These are phyloP conservation scores for Xestia ashworthii DNA, from an alignment of 2,888 invertebrate species.

Conservation along the genomic window DNA sequence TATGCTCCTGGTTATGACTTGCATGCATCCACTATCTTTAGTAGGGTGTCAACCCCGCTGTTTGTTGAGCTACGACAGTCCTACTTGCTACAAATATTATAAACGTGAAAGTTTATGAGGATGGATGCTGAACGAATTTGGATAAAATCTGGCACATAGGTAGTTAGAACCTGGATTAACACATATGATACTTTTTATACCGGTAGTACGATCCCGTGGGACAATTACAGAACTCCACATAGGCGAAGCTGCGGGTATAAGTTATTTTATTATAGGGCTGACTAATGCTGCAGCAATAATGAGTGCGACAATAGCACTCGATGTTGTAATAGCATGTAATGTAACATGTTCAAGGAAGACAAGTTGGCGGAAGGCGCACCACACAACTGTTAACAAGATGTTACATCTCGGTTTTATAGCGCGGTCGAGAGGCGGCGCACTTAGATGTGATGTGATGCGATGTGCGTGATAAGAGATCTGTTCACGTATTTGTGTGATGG, in stretches of 20 bases:
- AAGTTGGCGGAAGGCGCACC: conserved; percentile 52
- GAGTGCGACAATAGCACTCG: conserved; percentile 38
- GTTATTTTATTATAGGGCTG: no score
- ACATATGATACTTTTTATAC: no score
- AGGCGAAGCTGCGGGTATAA: no score
- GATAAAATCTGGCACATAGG: no score
- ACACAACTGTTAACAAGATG: conserved; percentile 21
- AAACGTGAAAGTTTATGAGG: no score
- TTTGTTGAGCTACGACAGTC: neutral
- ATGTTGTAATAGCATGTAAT: conserved; percentile 46
- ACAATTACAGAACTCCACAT: no score
- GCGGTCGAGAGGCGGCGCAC: conserved; percentile 31
- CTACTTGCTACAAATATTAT: no score
- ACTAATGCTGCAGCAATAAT: conserved; percentile 3
- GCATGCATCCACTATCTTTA: neutral
- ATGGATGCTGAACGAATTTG: no score
- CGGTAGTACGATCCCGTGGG: no score
- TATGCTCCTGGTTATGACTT: neutral
- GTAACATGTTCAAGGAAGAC: conserved; percentile 52
- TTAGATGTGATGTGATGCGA: neutral
- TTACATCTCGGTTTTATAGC: conserved; percentile 44
- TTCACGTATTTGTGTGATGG: conserved; percentile 22
- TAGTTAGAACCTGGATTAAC: no score
- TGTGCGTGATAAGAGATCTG: conserved; percentile 16
- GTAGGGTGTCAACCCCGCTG: neutral